phyloP scores from a whole-genome alignment of 2,113 vertebrate genomes.

The Hypanus sabinus region DNA sequence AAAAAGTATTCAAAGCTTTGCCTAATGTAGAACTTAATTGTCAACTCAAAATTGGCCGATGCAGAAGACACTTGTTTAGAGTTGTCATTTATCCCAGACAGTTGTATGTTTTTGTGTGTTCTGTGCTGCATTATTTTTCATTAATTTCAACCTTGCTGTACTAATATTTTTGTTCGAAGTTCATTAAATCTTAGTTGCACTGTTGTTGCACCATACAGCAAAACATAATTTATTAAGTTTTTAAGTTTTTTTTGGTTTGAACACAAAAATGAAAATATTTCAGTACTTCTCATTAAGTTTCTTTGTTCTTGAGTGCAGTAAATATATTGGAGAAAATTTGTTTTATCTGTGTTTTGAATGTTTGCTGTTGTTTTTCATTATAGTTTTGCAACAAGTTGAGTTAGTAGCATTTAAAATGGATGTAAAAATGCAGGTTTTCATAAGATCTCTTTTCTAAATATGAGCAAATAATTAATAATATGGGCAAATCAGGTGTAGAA shows the following conservation, averaged over 20 bases:
- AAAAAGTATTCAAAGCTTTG: not conserved
- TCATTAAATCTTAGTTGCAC: slow-evolving; percentile 21
- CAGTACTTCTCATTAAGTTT: not conserved
- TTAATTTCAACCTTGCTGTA: slow-evolving; percentile 38
- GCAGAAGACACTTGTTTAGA: slow-evolving; percentile 93
- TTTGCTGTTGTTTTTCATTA: not conserved
- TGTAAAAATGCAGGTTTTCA: not conserved
- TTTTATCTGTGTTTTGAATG: not conserved
- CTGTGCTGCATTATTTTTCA: slow-evolving; percentile 84
- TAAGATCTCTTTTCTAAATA: not conserved
- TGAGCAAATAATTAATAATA: not conserved
- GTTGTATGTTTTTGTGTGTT: slow-evolving; percentile 71
- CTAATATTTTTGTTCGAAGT: slow-evolving; percentile 26
- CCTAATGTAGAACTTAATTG: not conserved
- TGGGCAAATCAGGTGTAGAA: not conserved
- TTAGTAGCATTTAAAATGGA: not conserved
- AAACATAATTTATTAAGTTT: slow-evolving; percentile 33
- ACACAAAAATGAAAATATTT: not conserved
- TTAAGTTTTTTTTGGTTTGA: not conserved
- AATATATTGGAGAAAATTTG: not conserved
- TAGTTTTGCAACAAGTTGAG: not conserved
- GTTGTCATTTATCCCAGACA: slow-evolving; percentile 85
- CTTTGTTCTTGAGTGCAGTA: not conserved
- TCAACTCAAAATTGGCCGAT: slow-evolving; percentile 47
- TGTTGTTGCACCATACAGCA: slow-evolving; percentile 22